A percentile compares a stretch with the other conserved stretches of the same genome.
Conservation (phyloP, 1,140 invertebrate genomes). For the Aphidius ervi region DNA sequence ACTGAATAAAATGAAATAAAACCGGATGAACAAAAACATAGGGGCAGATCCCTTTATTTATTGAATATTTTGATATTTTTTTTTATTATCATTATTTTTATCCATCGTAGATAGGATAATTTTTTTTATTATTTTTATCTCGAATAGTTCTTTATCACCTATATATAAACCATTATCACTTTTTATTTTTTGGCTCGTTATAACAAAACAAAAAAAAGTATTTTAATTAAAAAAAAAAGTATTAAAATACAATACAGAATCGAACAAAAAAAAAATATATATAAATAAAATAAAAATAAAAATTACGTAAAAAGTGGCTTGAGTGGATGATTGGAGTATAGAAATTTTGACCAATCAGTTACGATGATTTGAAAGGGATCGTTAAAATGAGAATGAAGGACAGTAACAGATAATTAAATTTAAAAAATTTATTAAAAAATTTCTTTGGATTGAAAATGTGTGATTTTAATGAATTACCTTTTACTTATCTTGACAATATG, state of each 20-base stretch:
- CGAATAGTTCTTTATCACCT: background rate
- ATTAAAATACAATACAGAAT: no score
- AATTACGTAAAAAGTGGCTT: no score
- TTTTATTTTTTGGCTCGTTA: no score
- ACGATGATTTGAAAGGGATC: conserved; percentile 11
- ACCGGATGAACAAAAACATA: conserved; percentile 16
- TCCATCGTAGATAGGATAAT: background rate
- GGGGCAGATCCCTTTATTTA: conserved; percentile 11
- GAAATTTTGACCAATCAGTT: background rate
- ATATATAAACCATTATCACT: background rate
- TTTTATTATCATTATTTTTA: background rate
- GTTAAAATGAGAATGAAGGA: conserved; percentile 13
- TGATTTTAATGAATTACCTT: conserved; percentile 7
- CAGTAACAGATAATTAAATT: conserved; percentile 10
- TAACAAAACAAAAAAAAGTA: no score
- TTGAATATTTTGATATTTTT: conserved; percentile 4
- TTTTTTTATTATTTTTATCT: background rate
- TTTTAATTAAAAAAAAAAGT: no score
- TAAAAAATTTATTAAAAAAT: conserved; percentile 8
- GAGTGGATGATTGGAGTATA: no score
- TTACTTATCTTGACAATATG: background rate
- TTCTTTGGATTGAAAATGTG: background rate
- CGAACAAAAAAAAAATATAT: no score
- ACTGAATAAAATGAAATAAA: conserved; percentile 12
- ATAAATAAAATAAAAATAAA: no score